Conservation (phyloP, 35 echinoderm and acorn worm species). For the Lytechinus variegatus region DNA sequence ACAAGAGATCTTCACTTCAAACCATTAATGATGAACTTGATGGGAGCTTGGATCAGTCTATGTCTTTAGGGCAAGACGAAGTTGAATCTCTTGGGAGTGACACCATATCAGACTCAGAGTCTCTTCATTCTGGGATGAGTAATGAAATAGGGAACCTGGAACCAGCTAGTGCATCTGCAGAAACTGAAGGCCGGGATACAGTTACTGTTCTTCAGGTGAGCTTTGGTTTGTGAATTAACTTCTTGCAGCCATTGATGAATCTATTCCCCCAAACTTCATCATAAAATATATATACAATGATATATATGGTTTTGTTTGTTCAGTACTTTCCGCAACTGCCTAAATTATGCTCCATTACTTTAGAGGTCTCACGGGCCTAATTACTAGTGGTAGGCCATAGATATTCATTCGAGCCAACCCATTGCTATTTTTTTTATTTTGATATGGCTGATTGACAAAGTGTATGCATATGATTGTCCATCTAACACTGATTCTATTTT, state of each 20-base stretch:
- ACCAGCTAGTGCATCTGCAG: neutral
- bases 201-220: neutral
- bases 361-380: too few species aligned
- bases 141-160: neutral
- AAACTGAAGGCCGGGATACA: neutral
- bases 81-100: constrained; percentile 9
- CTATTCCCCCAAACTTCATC: neutral
- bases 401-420: too few species aligned
- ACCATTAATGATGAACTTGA: neutral
- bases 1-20: neutral
- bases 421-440: too few species aligned
- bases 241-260: neutral
- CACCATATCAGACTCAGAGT: neutral
- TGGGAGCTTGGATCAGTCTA: neutral
- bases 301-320: neutral
- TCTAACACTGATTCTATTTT: too few species aligned
- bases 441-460: too few species aligned
- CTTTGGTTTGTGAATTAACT: neutral
- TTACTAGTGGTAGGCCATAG: too few species aligned
- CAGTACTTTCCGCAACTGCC: neutral
- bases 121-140: neutral
- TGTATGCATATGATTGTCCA: too few species aligned
- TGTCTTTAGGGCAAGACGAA: neutral
- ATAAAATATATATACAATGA: too few species aligned
- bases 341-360: too few species aligned